Conservation (phyloP, 2,113 vertebrate species). For the Gadus macrocephalus region DNA sequence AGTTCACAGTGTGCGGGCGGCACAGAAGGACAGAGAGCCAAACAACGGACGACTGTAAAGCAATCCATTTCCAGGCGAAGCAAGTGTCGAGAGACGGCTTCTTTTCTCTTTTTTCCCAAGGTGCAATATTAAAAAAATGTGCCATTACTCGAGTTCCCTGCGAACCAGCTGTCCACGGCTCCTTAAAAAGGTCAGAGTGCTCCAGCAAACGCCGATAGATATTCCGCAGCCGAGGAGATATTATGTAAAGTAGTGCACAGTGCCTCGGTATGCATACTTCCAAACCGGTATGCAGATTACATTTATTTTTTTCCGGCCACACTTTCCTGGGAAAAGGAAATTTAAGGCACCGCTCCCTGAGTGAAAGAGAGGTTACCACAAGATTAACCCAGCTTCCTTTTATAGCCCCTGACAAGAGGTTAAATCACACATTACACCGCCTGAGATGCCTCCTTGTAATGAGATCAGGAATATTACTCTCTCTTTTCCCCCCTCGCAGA, state of each 20-base stretch:
- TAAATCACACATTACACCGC: constrained; percentile 75
- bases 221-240: background rate
- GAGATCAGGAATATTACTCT: constrained; percentile 78
- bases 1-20: too few relatives aligned
- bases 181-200: constrained; percentile 64
- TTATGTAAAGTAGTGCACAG: constrained; percentile 41
- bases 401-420: constrained; percentile 76
- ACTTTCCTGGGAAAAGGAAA: constrained; percentile 51
- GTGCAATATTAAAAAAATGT: constrained; percentile 49
- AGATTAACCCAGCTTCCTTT: constrained; percentile 79
- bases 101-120: constrained; percentile 40
- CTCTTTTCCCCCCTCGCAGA: constrained; percentile 27
- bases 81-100: constrained; percentile 48
- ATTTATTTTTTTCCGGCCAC: constrained; percentile 29
- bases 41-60: constrained; percentile 31
- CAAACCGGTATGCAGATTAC: constrained; percentile 18
- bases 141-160: constrained; percentile 28
- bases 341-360: constrained; percentile 58
- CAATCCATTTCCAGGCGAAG: constrained; percentile 40
- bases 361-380: constrained; percentile 69
- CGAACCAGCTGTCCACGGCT: constrained; percentile 50
- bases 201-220: constrained; percentile 42
- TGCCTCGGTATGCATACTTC: constrained; percentile 29
- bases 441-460: constrained; percentile 74
- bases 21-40: constrained; percentile 11